Evolutionary conservation across 2,113 vertebrate genomes (phyloP), one percentile per base, ranked within the genome.

Genomic region (Nibea coibor): DNA sequence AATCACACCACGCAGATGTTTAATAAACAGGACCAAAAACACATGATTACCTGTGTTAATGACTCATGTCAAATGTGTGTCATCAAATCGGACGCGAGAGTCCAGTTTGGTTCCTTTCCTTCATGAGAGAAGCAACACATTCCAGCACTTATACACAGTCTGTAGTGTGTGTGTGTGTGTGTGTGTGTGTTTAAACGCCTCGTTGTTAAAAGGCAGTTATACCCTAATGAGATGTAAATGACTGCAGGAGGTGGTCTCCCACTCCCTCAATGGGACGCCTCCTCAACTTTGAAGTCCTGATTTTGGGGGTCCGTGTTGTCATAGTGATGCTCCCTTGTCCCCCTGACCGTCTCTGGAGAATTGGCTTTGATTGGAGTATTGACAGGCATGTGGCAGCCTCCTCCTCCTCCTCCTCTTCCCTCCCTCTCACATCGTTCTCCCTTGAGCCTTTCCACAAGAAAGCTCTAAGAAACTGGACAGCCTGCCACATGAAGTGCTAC

Each of bases 161-260:
- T 73, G 56, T 35, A n/a, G 51, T 9, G 28, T 70, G 73, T 70
- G 53, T 48, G 45, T 65, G n/a, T 58, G 66, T 63, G 31, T 72
- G 72, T 69, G 53, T 42, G 43, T 64, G 48, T 51, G 16, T 77
- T 86, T 78, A 63, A 62, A 68, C 35, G 17, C 54, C 48, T 74
- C 0, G 10, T 69, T 74, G 84, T 78, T 82, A 69, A 81, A 83
- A 76, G 26, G 67, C 82, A 81, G 76, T 82, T 77, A 71, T 53
- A 53, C 69, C 73, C 72, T 87, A 91, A 93, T 92, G 89, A 92
- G 88, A 93, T 93, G 90, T 86, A 90, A 91, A 92, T 93, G 87
- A 89, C 80, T 86, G 87, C 77, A 75, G 86, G 83, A 82, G 88
- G 92, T 85, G 85, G 88, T 87, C 85, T 87, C 86, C 73, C 70